phyloP scores from a whole-genome alignment of 2,888 invertebrate genomes.

The Panorpa germanica region DNA sequence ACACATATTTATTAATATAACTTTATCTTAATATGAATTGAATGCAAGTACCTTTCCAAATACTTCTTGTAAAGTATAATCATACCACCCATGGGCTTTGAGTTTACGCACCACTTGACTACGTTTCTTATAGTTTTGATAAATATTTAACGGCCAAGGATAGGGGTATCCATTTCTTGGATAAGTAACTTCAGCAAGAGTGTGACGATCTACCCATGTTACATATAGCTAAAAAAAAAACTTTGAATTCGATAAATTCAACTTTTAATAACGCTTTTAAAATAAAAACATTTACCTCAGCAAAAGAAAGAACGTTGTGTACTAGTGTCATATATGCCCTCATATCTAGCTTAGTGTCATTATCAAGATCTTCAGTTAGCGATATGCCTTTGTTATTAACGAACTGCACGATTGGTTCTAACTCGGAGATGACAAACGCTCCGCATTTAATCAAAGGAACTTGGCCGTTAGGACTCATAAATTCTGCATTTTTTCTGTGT shows the following conservation, averaged over 20 bases:
- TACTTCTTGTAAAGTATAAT: slow-evolving; percentile 62
- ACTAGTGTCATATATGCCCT: slow-evolving; percentile 84
- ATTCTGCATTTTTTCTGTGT: slow-evolving; percentile 79
- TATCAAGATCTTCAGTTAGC: slow-evolving; percentile 48
- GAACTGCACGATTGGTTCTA: slow-evolving; percentile 82
- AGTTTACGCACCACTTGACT: slow-evolving; percentile 48
- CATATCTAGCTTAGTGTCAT: slow-evolving; percentile 74
- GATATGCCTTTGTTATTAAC: slow-evolving; percentile 68
- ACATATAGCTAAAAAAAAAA: slow-evolving; percentile 46
- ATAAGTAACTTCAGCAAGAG: slow-evolving; percentile 64
- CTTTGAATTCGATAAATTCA: slow-evolving; percentile 10
- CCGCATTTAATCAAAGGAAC: slow-evolving; percentile 88
- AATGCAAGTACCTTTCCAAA: slow-evolving; percentile 33
- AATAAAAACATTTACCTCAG: slow-evolving; percentile 44
- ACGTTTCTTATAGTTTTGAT: slow-evolving; percentile 71
- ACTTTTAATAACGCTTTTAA: slow-evolving; percentile 1
- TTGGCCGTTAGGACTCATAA: slow-evolving; percentile 88
- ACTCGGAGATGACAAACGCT: slow-evolving; percentile 71
- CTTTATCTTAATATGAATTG: background rate
- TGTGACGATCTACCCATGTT: slow-evolving; percentile 68
- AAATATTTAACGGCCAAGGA: slow-evolving; percentile 78
- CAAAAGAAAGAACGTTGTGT: slow-evolving; percentile 73
- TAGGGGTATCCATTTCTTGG: slow-evolving; percentile 75
- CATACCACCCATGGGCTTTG: slow-evolving; percentile 63
- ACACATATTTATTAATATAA: slow-evolving; percentile 1